Conservation (phyloP, 2,888 invertebrate species). For the Linyphia triangularis region DNA sequence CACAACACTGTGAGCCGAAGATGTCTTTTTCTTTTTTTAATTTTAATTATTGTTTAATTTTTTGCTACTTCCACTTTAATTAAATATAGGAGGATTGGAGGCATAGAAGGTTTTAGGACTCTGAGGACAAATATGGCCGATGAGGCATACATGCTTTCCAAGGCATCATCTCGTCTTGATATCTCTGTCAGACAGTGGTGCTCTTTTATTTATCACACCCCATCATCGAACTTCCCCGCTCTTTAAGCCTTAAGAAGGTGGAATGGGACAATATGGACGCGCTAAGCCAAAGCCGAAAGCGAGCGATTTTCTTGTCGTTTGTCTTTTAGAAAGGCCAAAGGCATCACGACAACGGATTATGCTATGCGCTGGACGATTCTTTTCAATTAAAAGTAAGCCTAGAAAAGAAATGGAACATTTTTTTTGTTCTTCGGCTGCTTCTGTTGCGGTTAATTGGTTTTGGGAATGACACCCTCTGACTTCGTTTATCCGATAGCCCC, state of each 20-base stretch:
- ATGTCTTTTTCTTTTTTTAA: too few relatives aligned
- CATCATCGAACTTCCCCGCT: slow-evolving; percentile 48
- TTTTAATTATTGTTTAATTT: too few relatives aligned
- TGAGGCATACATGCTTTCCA: not conserved
- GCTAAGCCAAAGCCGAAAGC: slow-evolving; percentile 68
- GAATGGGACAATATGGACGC: slow-evolving; percentile 73
- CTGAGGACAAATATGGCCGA: slow-evolving; percentile 41
- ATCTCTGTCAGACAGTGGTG: slow-evolving; percentile 74
- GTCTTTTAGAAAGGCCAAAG: slow-evolving; percentile 37
- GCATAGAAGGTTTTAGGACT: too few relatives aligned
- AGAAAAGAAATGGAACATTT: slow-evolving; percentile 56
- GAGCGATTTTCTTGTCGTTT: slow-evolving; percentile 64
- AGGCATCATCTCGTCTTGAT: slow-evolving; percentile 66
- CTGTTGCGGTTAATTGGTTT: slow-evolving; percentile 67
- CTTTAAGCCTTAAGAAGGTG: slow-evolving; percentile 62
- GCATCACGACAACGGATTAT: slow-evolving; percentile 49
- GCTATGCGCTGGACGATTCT: slow-evolving; percentile 63
- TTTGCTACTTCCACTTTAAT: too few relatives aligned
- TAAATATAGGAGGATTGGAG: too few relatives aligned
- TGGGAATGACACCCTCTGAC: slow-evolving; percentile 57
- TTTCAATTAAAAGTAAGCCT: slow-evolving; percentile 75
- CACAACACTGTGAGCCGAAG: too few relatives aligned
- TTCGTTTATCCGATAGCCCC: slow-evolving; percentile 26
- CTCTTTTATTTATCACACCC: slow-evolving; percentile 75
- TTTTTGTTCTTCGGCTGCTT: slow-evolving; percentile 45